phyloP scores from a whole-genome alignment of 2,888 invertebrate genomes.

The Diaphora mendica region DNA sequence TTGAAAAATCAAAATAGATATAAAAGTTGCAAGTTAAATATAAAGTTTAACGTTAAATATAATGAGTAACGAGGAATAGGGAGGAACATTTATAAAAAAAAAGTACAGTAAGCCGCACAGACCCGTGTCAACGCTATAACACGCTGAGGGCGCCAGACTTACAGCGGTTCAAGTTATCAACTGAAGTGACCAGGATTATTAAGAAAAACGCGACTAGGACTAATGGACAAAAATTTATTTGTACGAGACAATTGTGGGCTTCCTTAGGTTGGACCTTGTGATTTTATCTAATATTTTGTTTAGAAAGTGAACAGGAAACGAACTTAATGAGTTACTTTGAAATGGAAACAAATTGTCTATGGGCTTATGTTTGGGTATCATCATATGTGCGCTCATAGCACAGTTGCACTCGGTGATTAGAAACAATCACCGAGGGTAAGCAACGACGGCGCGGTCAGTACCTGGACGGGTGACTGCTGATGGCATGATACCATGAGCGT shows the following conservation, averaged over 20 bases:
- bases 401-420: too few relatives aligned
- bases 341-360: too few relatives aligned
- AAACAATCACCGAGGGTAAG: too few relatives aligned
- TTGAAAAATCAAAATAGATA: constrained; percentile 30
- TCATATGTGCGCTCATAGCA: too few relatives aligned
- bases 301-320: too few relatives aligned
- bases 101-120: constrained; percentile 53
- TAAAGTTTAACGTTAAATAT: constrained; percentile 43
- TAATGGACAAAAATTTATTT: background rate
- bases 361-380: too few relatives aligned
- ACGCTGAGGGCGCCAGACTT: constrained; percentile 45
- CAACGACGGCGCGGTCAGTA: too few relatives aligned
- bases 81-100: constrained; percentile 58
- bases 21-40: constrained; percentile 33
- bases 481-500: too few relatives aligned
- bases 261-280: background rate
- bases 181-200: background rate
- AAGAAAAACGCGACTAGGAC: background rate
- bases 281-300: too few relatives aligned
- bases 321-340: too few relatives aligned
- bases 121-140: constrained; percentile 57
- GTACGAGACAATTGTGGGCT: background rate
- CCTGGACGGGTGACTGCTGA: too few relatives aligned
- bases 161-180: constrained; percentile 3
- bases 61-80: constrained; percentile 46